Conservation (phyloP, 2,113 vertebrate species). For the Ceyx cyanopectus region DNA sequence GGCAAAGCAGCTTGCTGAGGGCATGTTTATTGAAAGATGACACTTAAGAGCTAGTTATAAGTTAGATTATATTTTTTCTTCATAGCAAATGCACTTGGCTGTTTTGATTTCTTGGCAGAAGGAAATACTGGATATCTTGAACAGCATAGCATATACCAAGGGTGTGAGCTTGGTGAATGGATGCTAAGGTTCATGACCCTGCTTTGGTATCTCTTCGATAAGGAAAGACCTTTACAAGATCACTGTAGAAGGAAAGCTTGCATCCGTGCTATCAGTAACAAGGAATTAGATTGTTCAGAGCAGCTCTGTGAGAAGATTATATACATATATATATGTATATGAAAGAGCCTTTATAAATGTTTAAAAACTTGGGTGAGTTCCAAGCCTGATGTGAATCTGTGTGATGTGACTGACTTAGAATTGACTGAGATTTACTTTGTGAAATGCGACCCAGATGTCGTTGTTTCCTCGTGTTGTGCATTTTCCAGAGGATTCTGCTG, state of each 20-base stretch:
- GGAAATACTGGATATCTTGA: not conserved
- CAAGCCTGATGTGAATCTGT: not conserved
- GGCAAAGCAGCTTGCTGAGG: slow-evolving; percentile 4
- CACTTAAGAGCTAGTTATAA: slow-evolving; percentile 1
- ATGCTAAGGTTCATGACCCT: not conserved
- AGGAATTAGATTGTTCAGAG: not conserved
- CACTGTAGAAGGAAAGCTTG: not conserved
- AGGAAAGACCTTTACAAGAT: not conserved
- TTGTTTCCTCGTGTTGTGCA: not conserved
- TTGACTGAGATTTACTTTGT: slow-evolving; percentile 7
- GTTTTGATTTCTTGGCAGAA: not conserved
- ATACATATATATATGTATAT: not conserved
- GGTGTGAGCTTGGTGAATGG: not conserved
- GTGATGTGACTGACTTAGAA: not conserved
- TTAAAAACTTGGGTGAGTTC: not conserved
- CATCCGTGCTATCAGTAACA: not conserved
- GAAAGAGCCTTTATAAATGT: not conserved
- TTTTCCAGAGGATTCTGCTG: not conserved
- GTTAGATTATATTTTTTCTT: not conserved
- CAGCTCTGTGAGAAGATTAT: not conserved
- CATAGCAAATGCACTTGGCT: not conserved
- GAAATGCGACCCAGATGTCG: not conserved
- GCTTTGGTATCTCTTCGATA: not conserved
- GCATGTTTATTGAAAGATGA: not conserved
- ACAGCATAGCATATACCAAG: rapidly evolving